phyloP scores from a whole-genome alignment of 2,113 vertebrate genomes.

The Clarias magur region DNA sequence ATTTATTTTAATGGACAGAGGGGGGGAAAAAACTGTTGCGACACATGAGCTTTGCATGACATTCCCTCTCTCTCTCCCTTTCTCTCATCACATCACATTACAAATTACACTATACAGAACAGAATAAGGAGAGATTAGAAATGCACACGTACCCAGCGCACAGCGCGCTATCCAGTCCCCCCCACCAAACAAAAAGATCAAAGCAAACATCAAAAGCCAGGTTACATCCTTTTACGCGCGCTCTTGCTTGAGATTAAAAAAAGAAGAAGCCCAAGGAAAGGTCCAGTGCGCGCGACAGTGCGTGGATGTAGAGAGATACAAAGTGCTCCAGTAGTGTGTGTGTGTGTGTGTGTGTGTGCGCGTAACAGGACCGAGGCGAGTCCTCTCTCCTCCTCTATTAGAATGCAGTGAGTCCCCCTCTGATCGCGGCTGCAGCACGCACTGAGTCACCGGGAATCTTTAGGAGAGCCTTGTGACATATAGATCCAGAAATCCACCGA shows the following conservation, averaged over 20 bases:
- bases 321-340: constrained; percentile 64
- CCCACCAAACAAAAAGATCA: not conserved
- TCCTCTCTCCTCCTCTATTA: constrained; percentile 70
- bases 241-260: constrained; percentile 40
- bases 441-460: constrained; percentile 71
- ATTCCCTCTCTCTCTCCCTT: not conserved
- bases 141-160: constrained; percentile 60
- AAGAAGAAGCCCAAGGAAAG: constrained; percentile 34
- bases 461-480: constrained; percentile 51
- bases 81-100: not conserved
- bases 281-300: constrained; percentile 62
- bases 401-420: constrained; percentile 73
- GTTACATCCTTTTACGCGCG: constrained; percentile 40
- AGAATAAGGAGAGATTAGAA: not conserved
- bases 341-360: not conserved
- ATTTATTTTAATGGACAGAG: constrained; percentile 17
- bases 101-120: no score
- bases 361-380: constrained; percentile 66
- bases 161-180: constrained; percentile 34
- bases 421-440: constrained; percentile 57
- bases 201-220: constrained; percentile 12
- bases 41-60: constrained; percentile 49
- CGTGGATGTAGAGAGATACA: constrained; percentile 58
- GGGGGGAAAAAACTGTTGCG: constrained; percentile 70
- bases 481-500: constrained; percentile 63